phyloP scores from a whole-genome alignment of 1,140 invertebrate genomes.

The Listronotus bonariensis region DNA sequence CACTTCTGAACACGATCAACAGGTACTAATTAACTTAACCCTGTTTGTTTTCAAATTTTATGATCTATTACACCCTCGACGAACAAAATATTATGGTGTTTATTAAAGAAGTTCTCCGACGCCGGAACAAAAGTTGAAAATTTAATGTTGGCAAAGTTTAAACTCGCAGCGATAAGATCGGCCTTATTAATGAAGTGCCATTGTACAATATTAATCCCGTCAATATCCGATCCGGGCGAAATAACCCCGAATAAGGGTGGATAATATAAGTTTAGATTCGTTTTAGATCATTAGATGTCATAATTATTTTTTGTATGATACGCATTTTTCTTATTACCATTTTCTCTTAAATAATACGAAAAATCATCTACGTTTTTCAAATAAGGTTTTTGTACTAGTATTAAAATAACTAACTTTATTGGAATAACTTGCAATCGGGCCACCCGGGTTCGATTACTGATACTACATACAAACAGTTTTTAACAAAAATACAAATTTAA shows the following conservation, averaged over 20 bases:
- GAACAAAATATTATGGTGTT: slow-evolving; percentile 12
- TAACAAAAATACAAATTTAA: too few relatives aligned
- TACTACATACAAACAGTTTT: too few relatives aligned
- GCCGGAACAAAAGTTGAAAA: slow-evolving; percentile 14
- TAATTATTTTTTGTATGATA: too few relatives aligned
- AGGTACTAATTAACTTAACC: slow-evolving; percentile 4
- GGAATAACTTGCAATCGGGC: too few relatives aligned
- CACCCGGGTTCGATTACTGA: too few relatives aligned
- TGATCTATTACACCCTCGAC: slow-evolving; percentile 4
- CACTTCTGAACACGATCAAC: not conserved
- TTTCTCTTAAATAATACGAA: too few relatives aligned
- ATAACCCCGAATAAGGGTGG: not conserved
- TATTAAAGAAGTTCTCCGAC: slow-evolving; percentile 15
- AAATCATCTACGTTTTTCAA: too few relatives aligned
- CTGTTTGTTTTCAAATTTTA: not conserved
- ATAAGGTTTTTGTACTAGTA: too few relatives aligned
- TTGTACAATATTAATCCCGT: slow-evolving; percentile 38
- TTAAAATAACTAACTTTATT: too few relatives aligned
- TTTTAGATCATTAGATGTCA: too few relatives aligned
- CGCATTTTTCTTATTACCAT: too few relatives aligned
- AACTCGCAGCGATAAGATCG: slow-evolving; percentile 30
- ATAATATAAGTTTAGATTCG: too few relatives aligned
- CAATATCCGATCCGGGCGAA: slow-evolving; percentile 7
- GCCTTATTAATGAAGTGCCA: slow-evolving; percentile 38
- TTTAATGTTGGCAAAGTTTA: slow-evolving; percentile 18